Percentiles rank a stretch among this genome's conserved stretches.
These are phyloP conservation scores for Sebastes matsubarae DNA, from an alignment of 2,797 vertebrate genomes.

Conservation along the genomic window DNA sequence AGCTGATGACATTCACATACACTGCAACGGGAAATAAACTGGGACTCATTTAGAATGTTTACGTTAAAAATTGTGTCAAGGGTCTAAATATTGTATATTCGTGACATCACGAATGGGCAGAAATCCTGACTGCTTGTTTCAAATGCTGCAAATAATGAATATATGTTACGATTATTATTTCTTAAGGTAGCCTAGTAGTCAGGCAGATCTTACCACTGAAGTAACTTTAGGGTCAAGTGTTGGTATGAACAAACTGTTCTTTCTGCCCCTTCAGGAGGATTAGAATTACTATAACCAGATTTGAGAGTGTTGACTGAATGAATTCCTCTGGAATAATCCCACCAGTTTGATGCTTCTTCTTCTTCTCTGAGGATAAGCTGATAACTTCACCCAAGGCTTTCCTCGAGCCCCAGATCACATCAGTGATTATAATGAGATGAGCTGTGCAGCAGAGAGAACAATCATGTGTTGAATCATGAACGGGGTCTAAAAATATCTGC, in stretches of 20 bases:
- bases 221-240: not conserved
- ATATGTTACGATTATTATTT: not conserved
- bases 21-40: no score
- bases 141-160: no score
- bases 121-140: no score
- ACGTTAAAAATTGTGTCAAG: no score
- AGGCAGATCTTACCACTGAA: not conserved
- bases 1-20: no score
- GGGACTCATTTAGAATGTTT: no score
- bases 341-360: conserved; percentile 4
- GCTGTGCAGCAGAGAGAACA: conserved; percentile 51
- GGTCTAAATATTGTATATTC: no score
- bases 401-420: conserved; percentile 47
- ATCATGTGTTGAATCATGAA: conserved; percentile 40
- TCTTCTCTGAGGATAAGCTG: conserved; percentile 31
- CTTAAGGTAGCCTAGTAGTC: not conserved
- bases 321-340: conserved; percentile 35
- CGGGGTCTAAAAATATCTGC: conserved; percentile 53
- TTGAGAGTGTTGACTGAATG: not conserved
- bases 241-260: not conserved
- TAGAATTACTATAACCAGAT: not conserved
- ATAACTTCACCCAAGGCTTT: conserved; percentile 40
- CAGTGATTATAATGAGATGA: conserved; percentile 53
- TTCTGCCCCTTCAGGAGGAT: not conserved
- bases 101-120: no score